Conservation (phyloP, 35 echinoderm and acorn worm species). For the Ptychodera flava region DNA sequence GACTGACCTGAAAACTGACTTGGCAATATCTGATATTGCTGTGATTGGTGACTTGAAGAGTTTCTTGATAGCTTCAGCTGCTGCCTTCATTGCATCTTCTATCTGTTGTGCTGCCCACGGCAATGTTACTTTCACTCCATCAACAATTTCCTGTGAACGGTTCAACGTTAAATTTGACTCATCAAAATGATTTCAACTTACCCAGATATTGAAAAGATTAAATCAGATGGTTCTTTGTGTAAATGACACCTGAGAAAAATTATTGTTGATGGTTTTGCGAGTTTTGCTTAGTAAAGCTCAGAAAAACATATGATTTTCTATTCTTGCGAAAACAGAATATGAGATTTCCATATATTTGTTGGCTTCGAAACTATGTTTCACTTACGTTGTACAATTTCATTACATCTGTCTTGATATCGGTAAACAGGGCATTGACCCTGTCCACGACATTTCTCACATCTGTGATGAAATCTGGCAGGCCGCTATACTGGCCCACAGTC, state of each 20-base stretch:
- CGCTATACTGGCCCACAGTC: not conserved
- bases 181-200: no score
- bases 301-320: no score
- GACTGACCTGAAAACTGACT: not conserved
- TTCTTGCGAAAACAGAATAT: no score
- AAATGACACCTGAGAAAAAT: no score
- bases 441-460: not conserved
- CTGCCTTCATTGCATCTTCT: not conserved
- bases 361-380: no score
- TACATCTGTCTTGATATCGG: not conserved
- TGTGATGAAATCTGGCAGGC: not conserved
- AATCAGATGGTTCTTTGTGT: no score
- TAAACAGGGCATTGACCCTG: not conserved
- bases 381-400: not conserved
- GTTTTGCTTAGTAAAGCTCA: no score
- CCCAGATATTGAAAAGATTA: no score
- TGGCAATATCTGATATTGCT: not conserved
- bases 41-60: not conserved
- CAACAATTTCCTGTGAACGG: not conserved
- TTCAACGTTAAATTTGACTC: no score
- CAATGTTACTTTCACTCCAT: not conserved
- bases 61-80: not conserved
- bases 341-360: no score
- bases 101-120: not conserved
- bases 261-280: no score